Evolutionary conservation across 2,888 invertebrate species (phyloP).

Genomic region (Zelleria hepariella): DNA sequence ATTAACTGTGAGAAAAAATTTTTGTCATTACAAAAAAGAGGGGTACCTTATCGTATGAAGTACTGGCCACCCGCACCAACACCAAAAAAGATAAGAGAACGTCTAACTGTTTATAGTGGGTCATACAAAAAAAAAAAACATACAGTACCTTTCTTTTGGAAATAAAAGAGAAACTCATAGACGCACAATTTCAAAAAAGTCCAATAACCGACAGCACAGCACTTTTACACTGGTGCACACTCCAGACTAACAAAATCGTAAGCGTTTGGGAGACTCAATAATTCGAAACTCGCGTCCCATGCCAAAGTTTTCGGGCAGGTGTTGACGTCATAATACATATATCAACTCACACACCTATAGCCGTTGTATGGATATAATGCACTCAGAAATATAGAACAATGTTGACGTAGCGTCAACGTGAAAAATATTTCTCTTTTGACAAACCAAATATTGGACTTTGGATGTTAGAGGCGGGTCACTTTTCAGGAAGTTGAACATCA

Average conservation of each 20-base stretch:
- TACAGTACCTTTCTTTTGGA: not conserved
- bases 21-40: no score
- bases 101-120: no score
- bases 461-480: not conserved
- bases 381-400: not conserved
- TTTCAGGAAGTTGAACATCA: not conserved
- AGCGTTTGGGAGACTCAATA: conserved; percentile 59
- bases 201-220: conserved; percentile 25
- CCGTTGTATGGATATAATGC: not conserved
- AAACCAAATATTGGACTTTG: no score
- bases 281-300: conserved; percentile 60
- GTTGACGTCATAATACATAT: conserved; percentile 57
- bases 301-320: conserved; percentile 65
- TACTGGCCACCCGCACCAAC: no score
- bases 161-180: not conserved
- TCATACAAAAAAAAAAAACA: no score
- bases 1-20: no score
- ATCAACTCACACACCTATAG: conserved; percentile 32
- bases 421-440: not conserved
- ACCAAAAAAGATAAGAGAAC: no score
- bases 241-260: conserved; percentile 62
- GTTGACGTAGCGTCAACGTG: not conserved
- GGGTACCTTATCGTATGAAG: no score
- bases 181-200: not conserved
- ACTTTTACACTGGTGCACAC: conserved; percentile 43